A percentile compares a stretch with the other conserved stretches of the same genome.
These are phyloP conservation scores for Salarias fasciatus DNA, from an alignment of 2,797 vertebrate species.

Conservation along the genomic window DNA sequence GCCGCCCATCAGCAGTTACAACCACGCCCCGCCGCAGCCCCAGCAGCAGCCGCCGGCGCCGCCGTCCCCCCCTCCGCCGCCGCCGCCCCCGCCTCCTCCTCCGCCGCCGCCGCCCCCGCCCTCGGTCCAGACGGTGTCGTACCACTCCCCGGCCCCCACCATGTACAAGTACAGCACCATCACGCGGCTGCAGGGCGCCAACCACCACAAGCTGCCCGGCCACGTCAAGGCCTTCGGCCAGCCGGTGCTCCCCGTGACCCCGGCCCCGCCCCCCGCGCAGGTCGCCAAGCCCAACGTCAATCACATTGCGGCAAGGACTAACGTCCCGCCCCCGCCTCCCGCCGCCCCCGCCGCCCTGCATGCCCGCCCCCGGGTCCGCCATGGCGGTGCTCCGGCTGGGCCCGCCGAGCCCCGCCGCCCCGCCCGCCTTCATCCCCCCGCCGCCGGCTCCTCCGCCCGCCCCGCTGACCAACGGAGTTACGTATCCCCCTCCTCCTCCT, in stretches of 20 bases:
- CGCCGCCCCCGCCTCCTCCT: slow-evolving; percentile 63
- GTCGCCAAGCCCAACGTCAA: slow-evolving; percentile 79
- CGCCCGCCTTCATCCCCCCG: slow-evolving; percentile 53
- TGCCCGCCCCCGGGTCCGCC: slow-evolving; percentile 88
- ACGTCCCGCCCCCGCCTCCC: slow-evolving; percentile 85
- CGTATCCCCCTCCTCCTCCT: slow-evolving; percentile 61
- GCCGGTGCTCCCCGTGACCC: slow-evolving; percentile 47
- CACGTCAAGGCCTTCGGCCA: slow-evolving; percentile 66
- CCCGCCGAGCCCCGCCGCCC: slow-evolving; percentile 58
- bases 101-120: slow-evolving; percentile 81
- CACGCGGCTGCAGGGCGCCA: slow-evolving; percentile 84
- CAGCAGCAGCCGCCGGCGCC: slow-evolving; percentile 45
- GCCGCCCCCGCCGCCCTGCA: slow-evolving; percentile 81
- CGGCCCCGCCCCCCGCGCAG: slow-evolving; percentile 36
- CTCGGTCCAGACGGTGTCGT: slow-evolving; percentile 81
- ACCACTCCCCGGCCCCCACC: slow-evolving; percentile 79
- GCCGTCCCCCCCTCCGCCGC: slow-evolving; percentile 68
- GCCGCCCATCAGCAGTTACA: slow-evolving; percentile 56
- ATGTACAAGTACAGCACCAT: slow-evolving; percentile 95
- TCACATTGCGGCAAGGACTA: slow-evolving; percentile 76
- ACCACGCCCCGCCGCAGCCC: slow-evolving; percentile 76
- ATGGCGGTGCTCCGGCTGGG: slow-evolving; percentile 88
- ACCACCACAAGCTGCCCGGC: slow-evolving; percentile 69
- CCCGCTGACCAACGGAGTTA: slow-evolving; percentile 22
- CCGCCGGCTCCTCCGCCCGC: slow-evolving; percentile 37